Conservation (phyloP, 37 sponge, comb jelly and placozoan genomes). For the Aplysina aerophoba region DNA sequence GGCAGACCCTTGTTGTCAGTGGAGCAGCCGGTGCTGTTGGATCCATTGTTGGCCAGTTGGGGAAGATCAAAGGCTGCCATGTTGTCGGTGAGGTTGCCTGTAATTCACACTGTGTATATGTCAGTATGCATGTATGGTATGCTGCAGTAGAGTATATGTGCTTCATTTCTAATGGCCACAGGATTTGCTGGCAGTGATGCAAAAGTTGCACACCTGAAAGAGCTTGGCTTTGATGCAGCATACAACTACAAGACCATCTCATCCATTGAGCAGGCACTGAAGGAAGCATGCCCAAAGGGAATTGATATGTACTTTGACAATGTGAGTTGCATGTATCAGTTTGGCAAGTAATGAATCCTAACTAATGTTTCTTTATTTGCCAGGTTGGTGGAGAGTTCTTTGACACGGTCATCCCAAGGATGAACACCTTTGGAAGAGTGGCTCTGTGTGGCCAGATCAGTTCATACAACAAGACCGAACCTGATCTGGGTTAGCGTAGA, state of each 20-base stretch:
- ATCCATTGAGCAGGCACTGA: constrained; percentile 58
- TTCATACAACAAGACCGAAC: constrained; percentile 67
- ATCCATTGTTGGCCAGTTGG: constrained; percentile 65
- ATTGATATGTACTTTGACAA: constrained; percentile 90
- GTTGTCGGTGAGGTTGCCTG: constrained; percentile 59
- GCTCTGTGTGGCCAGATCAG: constrained; percentile 83
- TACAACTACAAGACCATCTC: constrained; percentile 89
- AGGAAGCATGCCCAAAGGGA: constrained; percentile 84
- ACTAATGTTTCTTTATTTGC: too few species aligned
- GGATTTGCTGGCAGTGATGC: constrained; percentile 87
- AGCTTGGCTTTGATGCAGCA: constrained; percentile 84
- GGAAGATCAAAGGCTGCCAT: constrained; percentile 78
- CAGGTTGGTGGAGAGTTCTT: constrained; percentile 91
- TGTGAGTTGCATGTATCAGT: constrained; percentile 43
- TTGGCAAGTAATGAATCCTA: too few species aligned
- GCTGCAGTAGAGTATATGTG: neutral
- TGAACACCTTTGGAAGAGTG: constrained; percentile 79
- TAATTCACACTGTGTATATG: too few species aligned
- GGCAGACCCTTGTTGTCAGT: constrained; percentile 86
- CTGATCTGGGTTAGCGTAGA: constrained; percentile 14
- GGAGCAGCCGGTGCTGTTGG: constrained; percentile 96
- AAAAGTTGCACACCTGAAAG: constrained; percentile 61
- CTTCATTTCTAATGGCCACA: neutral
- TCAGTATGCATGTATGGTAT: too few species aligned
- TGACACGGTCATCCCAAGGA: constrained; percentile 58